Conservation (phyloP, 2,888 invertebrate genomes). For the Eupithecia abbreviata region DNA sequence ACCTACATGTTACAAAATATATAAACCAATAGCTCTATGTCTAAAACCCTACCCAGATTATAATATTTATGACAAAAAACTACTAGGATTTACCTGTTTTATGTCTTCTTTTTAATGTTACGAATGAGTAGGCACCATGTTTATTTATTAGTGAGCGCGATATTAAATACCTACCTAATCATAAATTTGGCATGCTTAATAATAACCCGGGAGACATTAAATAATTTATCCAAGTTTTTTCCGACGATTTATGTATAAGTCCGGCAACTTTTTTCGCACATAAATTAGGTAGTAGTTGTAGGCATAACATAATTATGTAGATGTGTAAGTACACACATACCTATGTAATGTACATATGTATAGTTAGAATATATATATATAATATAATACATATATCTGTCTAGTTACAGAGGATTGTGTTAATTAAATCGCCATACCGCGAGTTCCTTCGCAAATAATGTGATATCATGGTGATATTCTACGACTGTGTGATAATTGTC, state of each 20-base stretch:
- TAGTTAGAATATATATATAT: neutral
- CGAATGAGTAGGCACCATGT: too few relatives aligned
- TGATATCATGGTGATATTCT: neutral
- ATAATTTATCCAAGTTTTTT: neutral
- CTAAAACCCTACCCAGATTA: neutral
- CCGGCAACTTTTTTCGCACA: too few relatives aligned
- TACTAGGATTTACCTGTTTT: neutral
- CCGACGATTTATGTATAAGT: too few relatives aligned
- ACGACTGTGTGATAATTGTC: neutral
- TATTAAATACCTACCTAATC: too few relatives aligned
- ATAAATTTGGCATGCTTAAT: neutral
- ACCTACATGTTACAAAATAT: neutral
- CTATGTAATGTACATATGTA: too few relatives aligned
- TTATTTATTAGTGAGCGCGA: too few relatives aligned
- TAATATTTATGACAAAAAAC: neutral
- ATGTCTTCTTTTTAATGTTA: neutral
- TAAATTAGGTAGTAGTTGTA: too few relatives aligned
- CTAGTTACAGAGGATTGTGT: neutral
- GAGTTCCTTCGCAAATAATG: neutral
- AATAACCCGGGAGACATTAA: neutral
- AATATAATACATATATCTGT: neutral
- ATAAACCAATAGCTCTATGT: neutral
- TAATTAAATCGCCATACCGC: constrained; percentile 1
- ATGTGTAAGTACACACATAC: too few relatives aligned
- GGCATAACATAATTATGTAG: too few relatives aligned